These are phyloP conservation scores for Neolamprologus falcicula DNA, from an alignment of 2,113 vertebrate genomes.

Conservation along the genomic window DNA sequence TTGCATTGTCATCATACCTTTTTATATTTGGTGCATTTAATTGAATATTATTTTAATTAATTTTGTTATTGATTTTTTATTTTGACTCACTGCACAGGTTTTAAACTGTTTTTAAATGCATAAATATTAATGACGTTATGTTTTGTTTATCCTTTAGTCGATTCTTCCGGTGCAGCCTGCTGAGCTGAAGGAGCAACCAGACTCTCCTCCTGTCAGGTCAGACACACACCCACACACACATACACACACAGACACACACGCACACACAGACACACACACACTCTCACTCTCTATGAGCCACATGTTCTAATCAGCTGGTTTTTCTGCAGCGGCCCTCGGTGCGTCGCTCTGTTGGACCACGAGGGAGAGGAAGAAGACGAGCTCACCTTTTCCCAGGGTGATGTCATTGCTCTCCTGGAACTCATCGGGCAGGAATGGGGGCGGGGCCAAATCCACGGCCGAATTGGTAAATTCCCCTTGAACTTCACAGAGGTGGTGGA, in stretches of 20 bases:
- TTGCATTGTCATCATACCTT: background rate
- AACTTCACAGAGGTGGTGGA: constrained; percentile 79
- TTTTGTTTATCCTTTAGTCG: background rate
- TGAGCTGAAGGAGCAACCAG: constrained; percentile 53
- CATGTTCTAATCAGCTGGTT: rapidly evolving
- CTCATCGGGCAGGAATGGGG: constrained; percentile 83
- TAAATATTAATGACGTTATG: background rate
- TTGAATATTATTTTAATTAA: background rate
- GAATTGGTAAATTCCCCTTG: constrained; percentile 80
- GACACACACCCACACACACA: rapidly evolving
- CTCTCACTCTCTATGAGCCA: no score
- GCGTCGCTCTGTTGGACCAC: constrained; percentile 81
- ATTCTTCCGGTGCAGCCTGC: constrained; percentile 30
- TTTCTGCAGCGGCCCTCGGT: constrained; percentile 67
- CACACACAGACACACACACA: rapidly evolving
- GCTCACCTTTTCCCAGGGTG: constrained; percentile 86
- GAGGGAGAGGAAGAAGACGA: constrained; percentile 84
- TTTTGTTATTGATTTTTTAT: background rate
- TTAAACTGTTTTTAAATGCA: background rate
- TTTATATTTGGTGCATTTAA: background rate
- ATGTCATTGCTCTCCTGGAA: constrained; percentile 78
- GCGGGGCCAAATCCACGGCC: constrained; percentile 78
- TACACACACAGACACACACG: rapidly evolving
- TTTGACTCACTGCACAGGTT: background rate
- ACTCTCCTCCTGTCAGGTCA: constrained; percentile 61